These are phyloP conservation scores for Epizoanthus fatuus DNA, from an alignment of 92 coral and sea anemone species.

Conservation along the genomic window DNA sequence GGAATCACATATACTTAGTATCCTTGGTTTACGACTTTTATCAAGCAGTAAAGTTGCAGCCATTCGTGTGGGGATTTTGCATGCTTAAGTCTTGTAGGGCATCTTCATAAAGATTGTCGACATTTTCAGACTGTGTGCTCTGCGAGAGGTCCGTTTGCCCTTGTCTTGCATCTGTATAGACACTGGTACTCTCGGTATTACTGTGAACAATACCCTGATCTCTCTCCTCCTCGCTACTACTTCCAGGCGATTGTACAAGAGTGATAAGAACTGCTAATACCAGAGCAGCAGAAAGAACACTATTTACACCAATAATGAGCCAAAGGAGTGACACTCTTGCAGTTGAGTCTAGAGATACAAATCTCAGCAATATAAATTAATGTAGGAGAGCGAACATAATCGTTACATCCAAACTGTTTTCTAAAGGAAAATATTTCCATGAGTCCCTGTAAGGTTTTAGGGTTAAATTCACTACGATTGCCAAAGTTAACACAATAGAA, in stretches of 20 bases:
- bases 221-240: too few relatives aligned
- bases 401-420: slow-evolving; percentile 57
- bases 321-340: slow-evolving; percentile 21
- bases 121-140: too few relatives aligned
- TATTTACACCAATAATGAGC: slow-evolving; percentile 54
- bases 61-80: too few relatives aligned
- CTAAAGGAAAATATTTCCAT: slow-evolving; percentile 31
- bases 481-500: slow-evolving; percentile 36
- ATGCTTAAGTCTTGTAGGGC: too few relatives aligned
- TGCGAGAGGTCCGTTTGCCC: too few relatives aligned
- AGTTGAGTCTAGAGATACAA: slow-evolving; percentile 40
- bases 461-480: slow-evolving; percentile 50
- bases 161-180: too few relatives aligned
- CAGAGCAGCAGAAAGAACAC: slow-evolving; percentile 2
- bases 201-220: too few relatives aligned
- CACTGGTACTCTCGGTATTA: too few relatives aligned
- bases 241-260: slow-evolving; percentile 24
- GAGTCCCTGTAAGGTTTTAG: slow-evolving; percentile 50
- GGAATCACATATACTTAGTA: too few relatives aligned
- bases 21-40: too few relatives aligned
- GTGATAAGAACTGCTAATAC: not conserved
- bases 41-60: too few relatives aligned
- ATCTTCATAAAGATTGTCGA: too few relatives aligned
- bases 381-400: slow-evolving; percentile 60
- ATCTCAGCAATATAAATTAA: slow-evolving; percentile 61